Percentiles rank a stretch among this genome's conserved stretches.
phyloP scores from a whole-genome alignment of 2,888 invertebrate species.

The Drosophila cyrtoloma region DNA sequence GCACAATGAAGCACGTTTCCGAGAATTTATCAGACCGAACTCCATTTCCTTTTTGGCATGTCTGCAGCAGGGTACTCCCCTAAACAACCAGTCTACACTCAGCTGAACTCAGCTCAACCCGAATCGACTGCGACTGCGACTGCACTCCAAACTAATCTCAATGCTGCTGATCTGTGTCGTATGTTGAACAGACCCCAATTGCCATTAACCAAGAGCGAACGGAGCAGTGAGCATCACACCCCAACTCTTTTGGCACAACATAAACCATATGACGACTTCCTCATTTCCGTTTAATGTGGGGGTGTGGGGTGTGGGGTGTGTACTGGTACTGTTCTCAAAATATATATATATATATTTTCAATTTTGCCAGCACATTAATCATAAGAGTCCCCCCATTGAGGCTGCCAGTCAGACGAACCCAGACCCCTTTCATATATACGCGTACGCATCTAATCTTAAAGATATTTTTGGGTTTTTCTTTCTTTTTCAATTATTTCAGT shows the following conservation, averaged over 20 bases:
- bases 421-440: slow-evolving; percentile 62
- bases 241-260: slow-evolving; percentile 78
- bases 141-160: slow-evolving; percentile 63
- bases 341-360: slow-evolving; percentile 63
- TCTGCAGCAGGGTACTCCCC: slow-evolving; percentile 40
- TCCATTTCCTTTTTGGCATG: slow-evolving; percentile 44
- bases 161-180: slow-evolving; percentile 64
- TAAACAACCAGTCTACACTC: slow-evolving; percentile 18
- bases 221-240: slow-evolving; percentile 45
- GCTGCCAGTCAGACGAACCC: slow-evolving; percentile 42
- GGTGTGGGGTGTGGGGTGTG: slow-evolving; percentile 8
- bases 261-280: slow-evolving; percentile 74
- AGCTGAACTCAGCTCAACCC: slow-evolving; percentile 10
- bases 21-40: slow-evolving; percentile 51
- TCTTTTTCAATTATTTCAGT: slow-evolving; percentile 70
- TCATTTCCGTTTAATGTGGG: slow-evolving; percentile 69
- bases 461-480: slow-evolving; percentile 66
- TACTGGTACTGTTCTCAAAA: not conserved
- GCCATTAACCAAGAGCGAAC: slow-evolving; percentile 5
- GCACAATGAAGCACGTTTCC: slow-evolving; percentile 46
- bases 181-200: slow-evolving; percentile 57
- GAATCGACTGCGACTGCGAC: slow-evolving; percentile 2
- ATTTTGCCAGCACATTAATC: slow-evolving; percentile 80
- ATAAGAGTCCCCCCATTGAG: slow-evolving; percentile 67
- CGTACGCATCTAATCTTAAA: slow-evolving; percentile 74